Conservation (phyloP, 2,888 invertebrate genomes). For the Agriopis marginaria region DNA sequence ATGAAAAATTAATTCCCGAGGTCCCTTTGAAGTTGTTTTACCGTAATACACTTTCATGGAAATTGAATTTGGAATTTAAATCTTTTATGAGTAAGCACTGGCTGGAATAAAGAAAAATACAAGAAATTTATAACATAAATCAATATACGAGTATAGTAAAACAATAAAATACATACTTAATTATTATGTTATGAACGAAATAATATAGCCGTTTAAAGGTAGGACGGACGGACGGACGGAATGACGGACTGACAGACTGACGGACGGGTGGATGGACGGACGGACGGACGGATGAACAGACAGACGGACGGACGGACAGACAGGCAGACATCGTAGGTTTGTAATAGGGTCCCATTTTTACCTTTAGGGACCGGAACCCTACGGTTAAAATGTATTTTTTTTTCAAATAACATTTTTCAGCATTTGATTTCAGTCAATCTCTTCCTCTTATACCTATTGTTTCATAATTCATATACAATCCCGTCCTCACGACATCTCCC, state of each 20-base stretch:
- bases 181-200: too few relatives aligned
- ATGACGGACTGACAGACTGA: too few relatives aligned
- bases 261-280: too few relatives aligned
- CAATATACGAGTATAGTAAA: not conserved
- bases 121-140: slow-evolving; percentile 1
- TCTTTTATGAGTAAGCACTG: slow-evolving; percentile 24
- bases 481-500: slow-evolving; percentile 3
- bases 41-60: slow-evolving; percentile 50
- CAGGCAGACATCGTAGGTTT: too few relatives aligned
- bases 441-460: not conserved
- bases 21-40: slow-evolving; percentile 53
- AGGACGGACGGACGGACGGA: too few relatives aligned
- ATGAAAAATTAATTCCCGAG: slow-evolving; percentile 57
- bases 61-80: slow-evolving; percentile 46
- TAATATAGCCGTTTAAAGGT: too few relatives aligned
- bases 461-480: not conserved
- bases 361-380: too few relatives aligned
- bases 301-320: too few relatives aligned
- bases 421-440: not conserved
- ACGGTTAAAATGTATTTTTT: too few relatives aligned
- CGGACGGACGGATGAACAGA: too few relatives aligned
- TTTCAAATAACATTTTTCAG: not conserved
- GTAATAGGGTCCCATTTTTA: too few relatives aligned
- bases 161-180: too few relatives aligned
- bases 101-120: slow-evolving; percentile 15